phyloP scores from a whole-genome alignment of 1,140 invertebrate genomes.

The Rhyacophila brunnea region DNA sequence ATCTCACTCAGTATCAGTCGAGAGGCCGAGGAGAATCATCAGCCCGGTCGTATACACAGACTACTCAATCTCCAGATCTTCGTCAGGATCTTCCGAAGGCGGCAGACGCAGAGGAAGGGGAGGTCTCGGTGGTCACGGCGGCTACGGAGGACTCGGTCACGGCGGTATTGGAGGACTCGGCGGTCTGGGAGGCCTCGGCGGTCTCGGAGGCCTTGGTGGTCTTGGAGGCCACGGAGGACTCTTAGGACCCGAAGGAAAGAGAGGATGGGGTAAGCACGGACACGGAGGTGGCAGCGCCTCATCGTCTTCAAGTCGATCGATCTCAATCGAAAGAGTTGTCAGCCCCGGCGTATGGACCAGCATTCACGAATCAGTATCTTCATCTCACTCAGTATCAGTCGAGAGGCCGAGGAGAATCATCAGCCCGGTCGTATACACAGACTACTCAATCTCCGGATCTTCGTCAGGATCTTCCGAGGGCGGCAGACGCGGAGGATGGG shows the following conservation, averaged over 20 bases:
- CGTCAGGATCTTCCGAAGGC: too few species aligned
- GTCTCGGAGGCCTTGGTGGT: constrained; percentile 9
- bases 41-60: too few species aligned
- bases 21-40: too few species aligned
- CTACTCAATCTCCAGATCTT: too few species aligned
- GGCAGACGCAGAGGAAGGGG: too few species aligned
- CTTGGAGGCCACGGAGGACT: too few species aligned
- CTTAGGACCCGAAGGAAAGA: too few species aligned
- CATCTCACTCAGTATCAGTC: too few species aligned
- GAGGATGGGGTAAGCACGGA: constrained; percentile 4
- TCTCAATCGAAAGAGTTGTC: neutral
- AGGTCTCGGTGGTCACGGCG: neutral
- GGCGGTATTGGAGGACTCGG: neutral
- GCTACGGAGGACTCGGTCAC: neutral
- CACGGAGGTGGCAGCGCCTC: neutral
- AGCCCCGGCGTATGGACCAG: neutral
- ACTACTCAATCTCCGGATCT: too few species aligned
- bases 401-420: too few species aligned
- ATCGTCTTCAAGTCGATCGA: neutral
- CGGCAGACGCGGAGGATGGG: neutral
- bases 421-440: too few species aligned
- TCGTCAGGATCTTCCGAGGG: neutral
- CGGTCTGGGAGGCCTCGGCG: neutral
- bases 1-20: too few species aligned
- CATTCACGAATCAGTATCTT: constrained; percentile 2